Evolutionary conservation across 1,140 invertebrate species (phyloP).

Genomic region (Panulirus ornatus): DNA sequence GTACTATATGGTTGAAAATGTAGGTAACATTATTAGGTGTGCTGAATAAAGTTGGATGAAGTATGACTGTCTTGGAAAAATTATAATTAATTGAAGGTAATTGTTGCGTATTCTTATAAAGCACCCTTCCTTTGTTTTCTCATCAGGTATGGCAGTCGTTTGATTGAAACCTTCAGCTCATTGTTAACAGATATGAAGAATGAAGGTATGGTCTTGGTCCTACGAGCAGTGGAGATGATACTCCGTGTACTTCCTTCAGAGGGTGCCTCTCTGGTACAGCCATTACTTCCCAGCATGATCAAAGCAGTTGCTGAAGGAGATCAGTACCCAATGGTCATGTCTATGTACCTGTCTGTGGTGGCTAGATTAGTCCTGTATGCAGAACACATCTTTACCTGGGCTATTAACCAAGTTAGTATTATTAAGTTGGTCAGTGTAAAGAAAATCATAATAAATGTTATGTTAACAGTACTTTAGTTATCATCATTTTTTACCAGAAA

Average conservation of each 20-base stretch:
- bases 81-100: neutral
- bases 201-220: conserved; percentile 87
- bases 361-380: conserved; percentile 88
- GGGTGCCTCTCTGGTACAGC: conserved; percentile 78
- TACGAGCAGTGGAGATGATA: conserved; percentile 87
- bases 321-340: conserved; percentile 86
- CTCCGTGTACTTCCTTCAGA: conserved; percentile 82
- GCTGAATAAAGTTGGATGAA: neutral
- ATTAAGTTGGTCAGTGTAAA: conserved; percentile 23
- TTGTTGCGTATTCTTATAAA: conserved; percentile 36
- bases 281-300: conserved; percentile 77
- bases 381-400: conserved; percentile 85
- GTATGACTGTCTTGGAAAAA: neutral
- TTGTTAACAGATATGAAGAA: conserved; percentile 87
- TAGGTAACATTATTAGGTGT: neutral
- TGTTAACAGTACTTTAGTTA: no score
- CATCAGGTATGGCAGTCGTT: conserved; percentile 81
- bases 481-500: no score
- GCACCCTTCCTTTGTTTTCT: conserved; percentile 24
- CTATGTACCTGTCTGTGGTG: conserved; percentile 87
- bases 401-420: conserved; percentile 75
- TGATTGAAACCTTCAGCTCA: conserved; percentile 84
- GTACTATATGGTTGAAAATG: no score
- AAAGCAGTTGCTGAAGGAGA: conserved; percentile 82
- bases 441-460: neutral